Conservation (phyloP, 2,797 vertebrate genomes). For the Phaenicophaeus curvirostris region DNA sequence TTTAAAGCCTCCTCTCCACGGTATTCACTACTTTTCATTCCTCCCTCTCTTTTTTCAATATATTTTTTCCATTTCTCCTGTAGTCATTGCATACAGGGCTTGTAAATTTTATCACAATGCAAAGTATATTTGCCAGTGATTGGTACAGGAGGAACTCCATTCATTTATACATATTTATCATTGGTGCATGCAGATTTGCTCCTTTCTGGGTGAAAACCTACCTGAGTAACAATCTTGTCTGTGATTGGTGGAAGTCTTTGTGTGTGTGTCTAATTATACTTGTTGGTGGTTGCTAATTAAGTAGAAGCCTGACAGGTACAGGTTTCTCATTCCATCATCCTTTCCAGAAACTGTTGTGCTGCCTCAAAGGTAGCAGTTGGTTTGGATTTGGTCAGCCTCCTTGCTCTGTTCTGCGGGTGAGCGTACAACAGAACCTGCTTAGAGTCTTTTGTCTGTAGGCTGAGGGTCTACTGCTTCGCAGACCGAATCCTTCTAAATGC, state of each 20-base stretch:
- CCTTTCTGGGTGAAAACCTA: background rate
- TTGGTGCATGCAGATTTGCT: background rate
- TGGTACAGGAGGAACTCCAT: background rate
- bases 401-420: background rate
- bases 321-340: background rate
- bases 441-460: background rate
- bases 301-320: background rate
- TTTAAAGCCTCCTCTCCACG: background rate
- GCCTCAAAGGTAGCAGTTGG: background rate
- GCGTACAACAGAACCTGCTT: background rate
- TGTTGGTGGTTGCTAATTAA: background rate
- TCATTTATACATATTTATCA: background rate
- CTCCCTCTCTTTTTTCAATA: background rate
- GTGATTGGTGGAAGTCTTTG: background rate
- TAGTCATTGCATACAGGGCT: background rate
- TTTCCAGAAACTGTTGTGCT: background rate
- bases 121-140: background rate
- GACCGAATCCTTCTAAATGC: background rate
- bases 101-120: background rate
- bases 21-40: background rate
- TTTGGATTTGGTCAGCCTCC: background rate
- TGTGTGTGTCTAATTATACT: background rate
- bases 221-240: background rate
- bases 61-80: background rate
- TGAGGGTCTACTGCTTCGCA: background rate